A percentile compares a stretch with the other conserved stretches of the same genome.
These are phyloP conservation scores for Uloborus plumipes DNA, from an alignment of 2,888 invertebrate genomes.

Conservation along the genomic window DNA sequence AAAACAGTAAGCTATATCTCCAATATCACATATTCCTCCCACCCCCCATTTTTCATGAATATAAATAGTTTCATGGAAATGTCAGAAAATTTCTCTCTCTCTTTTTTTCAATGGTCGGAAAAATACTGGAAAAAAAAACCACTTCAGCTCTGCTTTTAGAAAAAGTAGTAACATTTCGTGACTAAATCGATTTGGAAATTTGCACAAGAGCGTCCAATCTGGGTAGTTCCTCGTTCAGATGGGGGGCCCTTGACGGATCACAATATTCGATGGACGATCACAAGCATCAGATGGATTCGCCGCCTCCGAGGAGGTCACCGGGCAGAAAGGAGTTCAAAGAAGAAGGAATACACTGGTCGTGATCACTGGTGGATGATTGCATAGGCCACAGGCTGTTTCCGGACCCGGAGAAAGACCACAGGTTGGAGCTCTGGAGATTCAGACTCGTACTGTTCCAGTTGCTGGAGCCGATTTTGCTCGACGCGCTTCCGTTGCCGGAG, in stretches of 20 bases:
- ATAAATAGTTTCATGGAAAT: conserved; percentile 27
- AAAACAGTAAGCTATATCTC: conserved; percentile 58
- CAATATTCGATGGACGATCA: conserved; percentile 59
- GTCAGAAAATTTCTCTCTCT: conserved; percentile 3
- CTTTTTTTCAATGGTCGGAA: conserved; percentile 53
- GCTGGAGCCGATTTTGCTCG: conserved; percentile 60
- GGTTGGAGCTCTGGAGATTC: conserved; percentile 75
- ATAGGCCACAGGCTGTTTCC: conserved; percentile 73
- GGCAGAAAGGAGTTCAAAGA: conserved; percentile 89
- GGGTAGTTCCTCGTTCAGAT: conserved; percentile 16
- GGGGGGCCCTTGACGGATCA: conserved; percentile 29
- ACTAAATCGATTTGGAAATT: conserved; percentile 46
- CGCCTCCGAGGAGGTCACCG: conserved; percentile 87
- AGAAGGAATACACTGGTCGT: conserved; percentile 86
- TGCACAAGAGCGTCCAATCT: conserved; percentile 6
- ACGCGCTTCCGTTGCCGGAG: conserved; percentile 43
- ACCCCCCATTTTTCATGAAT: conserved; percentile 30
- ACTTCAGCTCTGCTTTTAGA: neutral
- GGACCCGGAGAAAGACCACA: conserved; percentile 67
- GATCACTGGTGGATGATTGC: conserved; percentile 76
- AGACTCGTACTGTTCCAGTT: conserved; percentile 65
- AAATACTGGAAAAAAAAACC: conserved; percentile 55
- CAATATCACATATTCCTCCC: conserved; percentile 51
- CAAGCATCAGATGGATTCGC: conserved; percentile 58
- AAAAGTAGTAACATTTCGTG: conserved; percentile 25